These are phyloP conservation scores for Pogonomyrmex barbatus DNA, from an alignment of 1,140 invertebrate species.

Conservation along the genomic window DNA sequence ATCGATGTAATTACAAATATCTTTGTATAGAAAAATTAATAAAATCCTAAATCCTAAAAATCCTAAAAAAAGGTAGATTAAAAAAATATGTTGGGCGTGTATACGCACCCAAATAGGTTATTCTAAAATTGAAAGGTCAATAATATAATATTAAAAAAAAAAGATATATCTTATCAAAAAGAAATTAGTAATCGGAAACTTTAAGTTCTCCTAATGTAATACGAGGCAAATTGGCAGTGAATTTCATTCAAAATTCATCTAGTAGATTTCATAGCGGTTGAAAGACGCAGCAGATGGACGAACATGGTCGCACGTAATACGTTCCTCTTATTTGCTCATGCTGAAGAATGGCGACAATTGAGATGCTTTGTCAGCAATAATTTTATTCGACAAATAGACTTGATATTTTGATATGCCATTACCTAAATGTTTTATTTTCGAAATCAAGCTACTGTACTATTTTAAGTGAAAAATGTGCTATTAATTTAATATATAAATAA, in stretches of 20 bases:
- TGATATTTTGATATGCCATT: not conserved
- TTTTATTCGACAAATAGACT: constrained; percentile 48
- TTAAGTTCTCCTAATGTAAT: constrained; percentile 20
- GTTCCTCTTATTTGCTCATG: constrained; percentile 62
- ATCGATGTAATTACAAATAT: not conserved
- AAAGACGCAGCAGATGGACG: constrained; percentile 69
- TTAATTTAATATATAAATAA: constrained; percentile 20
- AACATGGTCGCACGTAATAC: constrained; percentile 64
- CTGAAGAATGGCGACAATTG: constrained; percentile 51
- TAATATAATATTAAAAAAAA: not conserved
- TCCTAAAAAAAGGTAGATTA: not conserved
- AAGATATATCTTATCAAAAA: not conserved
- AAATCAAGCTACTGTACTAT: not conserved
- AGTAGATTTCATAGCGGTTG: constrained; percentile 34
- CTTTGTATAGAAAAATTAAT: not conserved
- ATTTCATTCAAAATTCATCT: constrained; percentile 66
- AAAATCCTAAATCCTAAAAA: not conserved
- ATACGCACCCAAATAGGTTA: not conserved
- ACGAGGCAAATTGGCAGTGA: constrained; percentile 38
- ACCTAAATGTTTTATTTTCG: constrained; percentile 6
- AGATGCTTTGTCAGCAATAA: constrained; percentile 21
- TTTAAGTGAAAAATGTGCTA: not conserved
- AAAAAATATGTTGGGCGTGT: not conserved
- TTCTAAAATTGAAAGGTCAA: not conserved
- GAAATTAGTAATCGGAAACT: not conserved